Conservation (phyloP, 2,797 vertebrate genomes). For the Catharus ustulatus region DNA sequence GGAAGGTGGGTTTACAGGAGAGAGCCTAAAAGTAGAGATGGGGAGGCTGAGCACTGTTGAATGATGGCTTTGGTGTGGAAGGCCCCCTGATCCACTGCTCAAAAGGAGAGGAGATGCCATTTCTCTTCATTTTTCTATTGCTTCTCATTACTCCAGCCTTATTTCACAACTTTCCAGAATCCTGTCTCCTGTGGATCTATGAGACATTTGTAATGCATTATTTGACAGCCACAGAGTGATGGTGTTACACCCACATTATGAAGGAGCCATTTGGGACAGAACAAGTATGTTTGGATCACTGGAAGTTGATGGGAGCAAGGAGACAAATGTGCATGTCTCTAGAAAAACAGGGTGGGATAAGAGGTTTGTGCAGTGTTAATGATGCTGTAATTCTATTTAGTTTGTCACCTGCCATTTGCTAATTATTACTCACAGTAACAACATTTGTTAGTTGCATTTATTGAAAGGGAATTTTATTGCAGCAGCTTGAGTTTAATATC, state of each 20-base stretch:
- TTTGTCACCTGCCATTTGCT: slow-evolving; percentile 32
- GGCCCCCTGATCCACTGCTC: background rate
- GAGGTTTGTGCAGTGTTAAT: background rate
- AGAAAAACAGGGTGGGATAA: background rate
- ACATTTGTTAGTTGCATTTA: background rate
- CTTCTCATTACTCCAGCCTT: background rate
- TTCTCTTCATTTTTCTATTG: background rate
- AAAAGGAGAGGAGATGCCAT: background rate
- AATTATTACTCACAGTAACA: slow-evolving; percentile 21
- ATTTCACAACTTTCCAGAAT: background rate
- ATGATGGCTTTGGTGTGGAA: background rate
- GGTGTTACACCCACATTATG: rapidly evolving
- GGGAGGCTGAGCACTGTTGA: background rate
- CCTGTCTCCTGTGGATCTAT: background rate
- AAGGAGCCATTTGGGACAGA: background rate
- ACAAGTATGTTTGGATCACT: background rate
- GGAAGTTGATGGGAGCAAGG: background rate
- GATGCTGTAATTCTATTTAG: background rate
- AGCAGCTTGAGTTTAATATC: slow-evolving; percentile 25
- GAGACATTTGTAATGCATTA: background rate
- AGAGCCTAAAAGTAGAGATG: background rate
- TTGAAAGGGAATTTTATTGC: slow-evolving; percentile 30
- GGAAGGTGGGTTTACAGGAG: background rate
- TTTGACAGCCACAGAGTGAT: background rate
- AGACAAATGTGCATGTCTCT: background rate